Conservation (phyloP, 2,797 vertebrate genomes). For the Cephalopachus bancanus region DNA sequence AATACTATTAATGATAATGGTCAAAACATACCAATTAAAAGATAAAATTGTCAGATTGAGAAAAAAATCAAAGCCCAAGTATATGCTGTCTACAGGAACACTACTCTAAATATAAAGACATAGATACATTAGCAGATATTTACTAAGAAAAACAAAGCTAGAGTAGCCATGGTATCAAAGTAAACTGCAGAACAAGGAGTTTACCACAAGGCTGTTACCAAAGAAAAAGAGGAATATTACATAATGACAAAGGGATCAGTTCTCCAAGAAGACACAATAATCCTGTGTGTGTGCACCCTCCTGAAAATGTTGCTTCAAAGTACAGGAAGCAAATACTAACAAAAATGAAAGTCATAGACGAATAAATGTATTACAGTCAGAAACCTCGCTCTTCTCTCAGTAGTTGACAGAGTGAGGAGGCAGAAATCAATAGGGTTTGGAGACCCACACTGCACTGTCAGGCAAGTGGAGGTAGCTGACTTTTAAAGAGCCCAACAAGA, state of each 20-base stretch:
- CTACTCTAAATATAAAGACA: conserved; percentile 2
- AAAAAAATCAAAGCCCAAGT: background rate
- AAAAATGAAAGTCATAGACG: background rate
- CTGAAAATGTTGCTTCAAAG: background rate
- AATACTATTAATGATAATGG: background rate
- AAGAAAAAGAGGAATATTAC: background rate
- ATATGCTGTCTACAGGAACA: background rate
- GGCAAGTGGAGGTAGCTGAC: background rate
- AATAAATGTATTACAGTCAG: too few relatives aligned
- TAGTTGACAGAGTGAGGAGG: background rate
- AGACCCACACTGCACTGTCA: background rate
- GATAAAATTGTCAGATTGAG: background rate
- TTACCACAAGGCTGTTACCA: background rate
- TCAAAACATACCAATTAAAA: background rate
- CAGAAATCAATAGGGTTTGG: background rate
- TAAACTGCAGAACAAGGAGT: background rate
- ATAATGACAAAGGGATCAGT: background rate
- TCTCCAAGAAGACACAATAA: background rate
- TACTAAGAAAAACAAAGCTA: background rate
- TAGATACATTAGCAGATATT: background rate
- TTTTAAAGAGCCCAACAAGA: background rate
- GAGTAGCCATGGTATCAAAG: background rate
- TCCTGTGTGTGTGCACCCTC: too few relatives aligned
- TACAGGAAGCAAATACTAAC: background rate
- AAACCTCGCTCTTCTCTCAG: background rate